Evolutionary conservation across 2,113 vertebrate genomes (phyloP).

Genomic region (Myiozetetes cayanensis): DNA sequence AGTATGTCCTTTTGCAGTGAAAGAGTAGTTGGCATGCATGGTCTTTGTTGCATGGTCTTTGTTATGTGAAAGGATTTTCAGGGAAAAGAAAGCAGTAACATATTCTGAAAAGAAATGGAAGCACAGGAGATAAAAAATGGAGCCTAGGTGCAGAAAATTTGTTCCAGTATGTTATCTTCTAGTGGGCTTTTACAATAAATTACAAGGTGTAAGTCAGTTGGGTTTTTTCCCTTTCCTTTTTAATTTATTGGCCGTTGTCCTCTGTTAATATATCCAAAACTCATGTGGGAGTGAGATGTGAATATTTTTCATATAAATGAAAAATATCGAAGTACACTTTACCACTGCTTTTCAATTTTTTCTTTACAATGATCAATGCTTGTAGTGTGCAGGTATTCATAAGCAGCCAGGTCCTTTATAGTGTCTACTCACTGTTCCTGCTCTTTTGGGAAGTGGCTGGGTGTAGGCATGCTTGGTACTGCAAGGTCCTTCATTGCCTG

Average conservation of each 20-base stretch:
- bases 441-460: background rate
- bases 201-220: background rate
- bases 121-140: background rate
- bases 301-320: background rate
- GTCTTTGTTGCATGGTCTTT: background rate
- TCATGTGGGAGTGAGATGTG: background rate
- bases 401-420: background rate
- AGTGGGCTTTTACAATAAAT: background rate
- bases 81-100: background rate
- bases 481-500: background rate
- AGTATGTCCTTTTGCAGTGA: background rate
- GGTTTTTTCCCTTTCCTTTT: background rate
- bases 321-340: rapidly evolving
- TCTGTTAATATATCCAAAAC: background rate
- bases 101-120: background rate
- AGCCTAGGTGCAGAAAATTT: background rate
- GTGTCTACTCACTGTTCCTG: background rate
- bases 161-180: background rate
- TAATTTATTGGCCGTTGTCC: background rate
- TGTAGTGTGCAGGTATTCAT: background rate
- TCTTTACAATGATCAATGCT: background rate
- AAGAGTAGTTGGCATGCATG: background rate
- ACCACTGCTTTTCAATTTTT: background rate
- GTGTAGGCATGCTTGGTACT: rapidly evolving
- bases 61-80: background rate